Conservation (phyloP, 2,797 vertebrate species). For the Pelobates cultripes region DNA sequence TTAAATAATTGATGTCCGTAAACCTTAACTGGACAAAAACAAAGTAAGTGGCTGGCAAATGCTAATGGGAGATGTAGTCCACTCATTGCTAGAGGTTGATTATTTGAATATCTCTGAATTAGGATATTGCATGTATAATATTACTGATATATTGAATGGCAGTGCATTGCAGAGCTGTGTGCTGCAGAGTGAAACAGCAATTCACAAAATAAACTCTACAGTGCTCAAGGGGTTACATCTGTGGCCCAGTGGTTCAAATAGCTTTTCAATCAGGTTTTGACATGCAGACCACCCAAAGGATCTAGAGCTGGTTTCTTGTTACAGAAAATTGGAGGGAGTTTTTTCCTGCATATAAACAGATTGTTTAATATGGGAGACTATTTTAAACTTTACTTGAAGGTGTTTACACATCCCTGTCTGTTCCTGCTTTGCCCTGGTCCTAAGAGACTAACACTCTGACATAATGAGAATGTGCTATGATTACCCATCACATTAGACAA, state of each 20-base stretch:
- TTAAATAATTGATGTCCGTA: too few relatives aligned
- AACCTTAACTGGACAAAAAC: too few relatives aligned
- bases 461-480: slow-evolving; percentile 22
- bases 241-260: slow-evolving; percentile 14
- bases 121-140: too few relatives aligned
- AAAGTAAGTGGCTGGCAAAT: too few relatives aligned
- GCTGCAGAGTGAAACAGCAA: too few relatives aligned
- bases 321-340: background rate
- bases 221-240: slow-evolving; percentile 22
- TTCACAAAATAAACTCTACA: background rate
- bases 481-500: slow-evolving; percentile 16
- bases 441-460: slow-evolving; percentile 28
- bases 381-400: slow-evolving; percentile 50
- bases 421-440: slow-evolving; percentile 33
- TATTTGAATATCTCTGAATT: too few relatives aligned
- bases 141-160: too few relatives aligned
- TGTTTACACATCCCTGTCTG: slow-evolving; percentile 52
- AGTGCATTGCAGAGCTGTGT: too few relatives aligned
- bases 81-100: too few relatives aligned
- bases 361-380: slow-evolving; percentile 51
- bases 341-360: slow-evolving; percentile 49
- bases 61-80: too few relatives aligned
- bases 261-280: slow-evolving; percentile 23
- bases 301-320: background rate
- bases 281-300: background rate